phyloP scores from a whole-genome alignment of 1,140 invertebrate species.

The Polyergus mexicanus region DNA sequence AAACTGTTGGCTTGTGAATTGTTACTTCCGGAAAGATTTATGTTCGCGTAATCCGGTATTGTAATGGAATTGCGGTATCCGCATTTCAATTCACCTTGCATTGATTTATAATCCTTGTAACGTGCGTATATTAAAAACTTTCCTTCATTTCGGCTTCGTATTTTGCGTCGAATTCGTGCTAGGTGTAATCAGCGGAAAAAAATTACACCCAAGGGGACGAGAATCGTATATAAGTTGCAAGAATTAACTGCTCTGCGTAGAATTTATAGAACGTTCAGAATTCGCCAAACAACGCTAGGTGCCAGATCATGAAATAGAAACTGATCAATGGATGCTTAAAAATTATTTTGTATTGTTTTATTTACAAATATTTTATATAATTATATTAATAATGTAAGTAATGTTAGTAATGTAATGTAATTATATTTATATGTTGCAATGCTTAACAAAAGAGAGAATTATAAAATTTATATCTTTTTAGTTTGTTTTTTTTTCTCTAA shows the following conservation, averaged over 20 bases:
- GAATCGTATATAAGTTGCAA: conserved; percentile 57
- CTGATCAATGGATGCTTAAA: not conserved
- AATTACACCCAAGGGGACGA: conserved; percentile 56
- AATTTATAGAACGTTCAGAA: conserved; percentile 57
- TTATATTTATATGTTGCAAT: not conserved
- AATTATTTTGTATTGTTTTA: not conserved
- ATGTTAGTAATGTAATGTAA: too few species aligned
- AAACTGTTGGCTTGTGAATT: conserved; percentile 49
- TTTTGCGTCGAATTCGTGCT: conserved; percentile 62
- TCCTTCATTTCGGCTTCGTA: conserved; percentile 57
- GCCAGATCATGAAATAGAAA: not conserved
- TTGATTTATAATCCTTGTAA: conserved; percentile 62
- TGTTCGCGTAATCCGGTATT: conserved; percentile 46
- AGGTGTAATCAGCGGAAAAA: conserved; percentile 60
- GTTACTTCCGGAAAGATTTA: conserved; percentile 54
- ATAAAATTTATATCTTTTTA: not conserved
- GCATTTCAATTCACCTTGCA: conserved; percentile 57
- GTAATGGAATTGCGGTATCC: conserved; percentile 61
- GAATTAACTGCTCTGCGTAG: conserved; percentile 59
- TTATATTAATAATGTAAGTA: not conserved
- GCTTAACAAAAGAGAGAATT: not conserved
- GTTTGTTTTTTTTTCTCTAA: not conserved
- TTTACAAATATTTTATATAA: not conserved
- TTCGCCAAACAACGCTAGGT: conserved; percentile 30
- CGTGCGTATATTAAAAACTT: conserved; percentile 52